Evolutionary conservation across 1,140 invertebrate genomes (phyloP), one percentile per base, ranked within the genome.

Genomic region (Halictus rubicundus): DNA sequence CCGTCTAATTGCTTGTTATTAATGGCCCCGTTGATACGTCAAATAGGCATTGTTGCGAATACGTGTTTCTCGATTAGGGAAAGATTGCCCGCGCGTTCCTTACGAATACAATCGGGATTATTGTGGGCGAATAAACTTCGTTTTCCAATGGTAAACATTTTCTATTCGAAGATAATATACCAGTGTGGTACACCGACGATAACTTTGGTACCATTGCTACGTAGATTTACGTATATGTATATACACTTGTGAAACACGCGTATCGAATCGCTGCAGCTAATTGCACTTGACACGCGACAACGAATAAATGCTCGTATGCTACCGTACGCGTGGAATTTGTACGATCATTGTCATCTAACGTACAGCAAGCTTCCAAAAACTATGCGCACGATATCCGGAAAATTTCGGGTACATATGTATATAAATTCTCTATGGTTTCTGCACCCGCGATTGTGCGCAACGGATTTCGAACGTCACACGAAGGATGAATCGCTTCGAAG

Each of bases 91-190:
- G 32, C 60, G 27, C 10, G 12, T 68, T 27, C 49, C 1, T 19
- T 39, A 19, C 10, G 46, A 76, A 19, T 23, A 9, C 16, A 52
- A 63, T 8, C 6, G 6, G 23, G 16, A 49, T 16, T 7, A 39
- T 65, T 42, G 7, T n/a, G 32, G 27, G 23, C n/a, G 21, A 19
- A 27, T 6, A 27, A 61, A 52, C 7, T 1, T n/a, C 5, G 42
- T 16, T 68, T 60, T 27, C 32, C 12, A 3, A 68, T 79, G 25
- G 57, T 65, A 79, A 74, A 79, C 71, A 60, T 66, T 74, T 68
- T 66, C 46, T 79, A 78, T 78, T 65, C 54, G 68, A 60, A 79
- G 63, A 68, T 49, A 78, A 52, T 52, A 52, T 52, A 52, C 19
- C 12, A 23, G 23, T 74, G 60, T 49, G 64, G 23, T 64, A 78